Base-by-base conservation (phyloP, 2,888 invertebrate genomes). In the Catotricha subobsoleta region DNA sequence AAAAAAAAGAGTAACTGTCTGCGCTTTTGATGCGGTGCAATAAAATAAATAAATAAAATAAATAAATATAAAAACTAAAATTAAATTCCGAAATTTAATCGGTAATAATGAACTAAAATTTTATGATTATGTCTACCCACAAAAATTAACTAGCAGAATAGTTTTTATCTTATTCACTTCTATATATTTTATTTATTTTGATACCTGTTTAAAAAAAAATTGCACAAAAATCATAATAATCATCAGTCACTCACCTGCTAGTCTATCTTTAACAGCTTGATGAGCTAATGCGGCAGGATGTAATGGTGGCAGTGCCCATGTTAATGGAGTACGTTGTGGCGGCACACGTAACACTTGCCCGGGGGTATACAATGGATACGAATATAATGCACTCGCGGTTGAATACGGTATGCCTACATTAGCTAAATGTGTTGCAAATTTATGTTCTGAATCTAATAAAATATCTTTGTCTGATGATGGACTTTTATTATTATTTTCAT, bases 271-370 rank as follows among this genome's bases (percentile, higher is more conserved):
- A 52, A 82, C 80, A 54, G 82, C 79, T 63, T 81, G 81, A 53
- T 80, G 76, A 2, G 80, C 80, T 56, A 81, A 74, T 38, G 81
- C 80, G 2, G 81, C 80, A 66, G 58, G 65, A 50, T 63, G 63
- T 45, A 64, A 48, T 35, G 64, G 61, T 46, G 64, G 59, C 53
- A 69, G 48, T 55, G 68, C 50, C 72, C 72, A 48, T 30, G 63
- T 57, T 39, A 64, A 48, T 37, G 61, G 62, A 42, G 62, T 57
- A 39, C 63, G 52, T 46, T 88, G 88, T 43, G 83, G 83, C 39
- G 83, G 84, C 48, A 83, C 83, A 54, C 82, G 68, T 50, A 83
- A 74, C 37, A 83, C 88, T 51, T 81, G 82, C 43, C 71, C 76
- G 62, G 41, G 71, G 61, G 57, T 70, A 65, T 66, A 63, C 2